These are phyloP conservation scores for Eupithecia dodoneata DNA, from an alignment of 2,888 invertebrate genomes.

Conservation along the genomic window DNA sequence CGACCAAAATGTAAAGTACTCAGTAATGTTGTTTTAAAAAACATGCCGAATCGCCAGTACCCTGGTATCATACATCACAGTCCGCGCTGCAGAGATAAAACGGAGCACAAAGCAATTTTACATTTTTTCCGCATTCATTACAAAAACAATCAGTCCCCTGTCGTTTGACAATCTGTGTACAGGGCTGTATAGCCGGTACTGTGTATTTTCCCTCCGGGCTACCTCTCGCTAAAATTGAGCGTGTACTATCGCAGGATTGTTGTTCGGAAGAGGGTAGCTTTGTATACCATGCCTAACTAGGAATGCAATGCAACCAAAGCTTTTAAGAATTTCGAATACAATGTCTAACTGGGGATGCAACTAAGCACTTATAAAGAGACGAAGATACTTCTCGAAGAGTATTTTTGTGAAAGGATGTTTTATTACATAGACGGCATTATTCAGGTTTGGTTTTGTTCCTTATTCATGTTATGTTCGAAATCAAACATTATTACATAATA, in stretches of 20 bases:
- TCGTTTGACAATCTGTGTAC: constrained; percentile 36
- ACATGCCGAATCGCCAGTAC: constrained; percentile 6
- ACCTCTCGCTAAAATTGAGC: constrained; percentile 13
- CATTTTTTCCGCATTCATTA: constrained; percentile 36
- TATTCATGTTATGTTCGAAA: background rate
- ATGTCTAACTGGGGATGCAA: background rate
- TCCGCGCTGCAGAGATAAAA: constrained; percentile 23
- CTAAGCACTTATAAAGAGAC: background rate
- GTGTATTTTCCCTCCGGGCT: constrained; percentile 8
- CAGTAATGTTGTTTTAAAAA: background rate
- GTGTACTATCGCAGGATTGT: constrained; percentile 10
- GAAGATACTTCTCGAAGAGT: background rate
- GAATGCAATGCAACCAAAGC: background rate
- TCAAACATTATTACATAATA: background rate
- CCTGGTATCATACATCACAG: constrained; percentile 1
- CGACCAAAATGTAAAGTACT: background rate
- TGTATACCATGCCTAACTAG: constrained; percentile 2
- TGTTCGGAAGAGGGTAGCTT: background rate
- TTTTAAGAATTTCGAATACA: constrained; percentile 1
- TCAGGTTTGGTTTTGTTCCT: background rate
- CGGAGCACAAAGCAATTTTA: constrained; percentile 34
- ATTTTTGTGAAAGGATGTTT: background rate
- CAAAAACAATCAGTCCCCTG: constrained; percentile 38
- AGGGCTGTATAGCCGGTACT: constrained; percentile 7
- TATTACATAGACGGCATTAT: background rate